Conservation (phyloP, 2,797 vertebrate genomes). For the Gymnoscopelus braueri region DNA sequence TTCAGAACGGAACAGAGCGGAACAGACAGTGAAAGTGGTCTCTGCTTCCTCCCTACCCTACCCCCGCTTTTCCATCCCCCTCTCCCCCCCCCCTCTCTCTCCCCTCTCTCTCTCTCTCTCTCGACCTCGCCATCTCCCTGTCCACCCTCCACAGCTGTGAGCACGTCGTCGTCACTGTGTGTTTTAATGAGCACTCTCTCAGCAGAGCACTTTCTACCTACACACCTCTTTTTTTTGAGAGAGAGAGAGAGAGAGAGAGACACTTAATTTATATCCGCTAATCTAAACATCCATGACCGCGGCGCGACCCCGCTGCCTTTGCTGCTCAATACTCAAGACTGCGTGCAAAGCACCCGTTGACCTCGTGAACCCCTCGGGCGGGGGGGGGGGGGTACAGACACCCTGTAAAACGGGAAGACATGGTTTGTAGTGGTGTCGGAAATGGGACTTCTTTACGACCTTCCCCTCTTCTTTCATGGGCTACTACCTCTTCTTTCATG, state of each 20-base stretch:
- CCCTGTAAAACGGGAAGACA: constrained; percentile 49
- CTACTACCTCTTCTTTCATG: constrained; percentile 39
- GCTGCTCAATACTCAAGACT: constrained; percentile 40
- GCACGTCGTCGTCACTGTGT: constrained; percentile 15
- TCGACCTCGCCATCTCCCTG: background rate
- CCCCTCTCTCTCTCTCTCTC: constrained; percentile 1
- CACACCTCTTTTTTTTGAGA: constrained; percentile 41
- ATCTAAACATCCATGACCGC: constrained; percentile 62
- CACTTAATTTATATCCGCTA: constrained; percentile 53
- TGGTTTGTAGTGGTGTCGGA: constrained; percentile 44
- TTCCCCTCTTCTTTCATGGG: constrained; percentile 43
- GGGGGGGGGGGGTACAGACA: constrained; percentile 11
- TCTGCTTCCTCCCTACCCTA: constrained; percentile 23
- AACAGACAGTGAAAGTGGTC: constrained; percentile 58
- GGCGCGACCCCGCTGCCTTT: constrained; percentile 51
- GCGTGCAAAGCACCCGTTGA: constrained; percentile 35
- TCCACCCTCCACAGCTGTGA: background rate
- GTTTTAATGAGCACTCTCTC: constrained; percentile 54
- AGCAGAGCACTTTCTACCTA: constrained; percentile 37
- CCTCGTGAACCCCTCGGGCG: constrained; percentile 43
- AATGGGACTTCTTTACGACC: constrained; percentile 60
- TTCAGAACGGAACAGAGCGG: constrained; percentile 44
- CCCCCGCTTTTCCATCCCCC: constrained; percentile 25
- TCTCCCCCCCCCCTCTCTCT: constrained; percentile 25
- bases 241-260: too few species aligned